phyloP scores from a whole-genome alignment of 2,888 invertebrate genomes.

The Eurytoma adleriae region DNA sequence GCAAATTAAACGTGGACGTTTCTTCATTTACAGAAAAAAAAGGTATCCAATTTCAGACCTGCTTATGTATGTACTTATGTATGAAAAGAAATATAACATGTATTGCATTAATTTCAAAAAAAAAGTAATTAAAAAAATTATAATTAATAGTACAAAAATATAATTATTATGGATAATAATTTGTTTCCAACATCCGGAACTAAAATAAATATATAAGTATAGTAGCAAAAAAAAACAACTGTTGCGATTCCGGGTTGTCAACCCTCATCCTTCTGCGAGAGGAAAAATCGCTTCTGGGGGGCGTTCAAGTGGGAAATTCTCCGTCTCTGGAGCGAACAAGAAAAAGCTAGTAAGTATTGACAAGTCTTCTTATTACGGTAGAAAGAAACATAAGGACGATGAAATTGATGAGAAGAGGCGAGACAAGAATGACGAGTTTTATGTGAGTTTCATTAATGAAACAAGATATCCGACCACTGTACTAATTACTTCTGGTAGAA shows the following conservation, averaged over 20 bases:
- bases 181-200: no score
- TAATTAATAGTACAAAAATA: no score
- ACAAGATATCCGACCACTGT: no score
- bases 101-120: not conserved
- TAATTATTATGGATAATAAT: no score
- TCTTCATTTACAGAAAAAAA: no score
- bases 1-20: no score
- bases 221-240: not conserved
- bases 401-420: not conserved
- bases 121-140: not conserved
- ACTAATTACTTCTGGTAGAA: no score
- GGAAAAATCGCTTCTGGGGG: constrained; percentile 16
- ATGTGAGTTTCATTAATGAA: no score
- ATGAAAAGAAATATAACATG: no score
- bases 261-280: not conserved
- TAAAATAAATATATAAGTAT: not conserved
- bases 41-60: no score
- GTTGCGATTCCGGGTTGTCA: not conserved
- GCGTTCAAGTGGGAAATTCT: constrained; percentile 10
- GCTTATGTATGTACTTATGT: no score
- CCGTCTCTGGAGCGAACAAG: constrained; percentile 1
- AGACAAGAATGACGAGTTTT: not conserved
- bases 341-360: constrained; percentile 26
- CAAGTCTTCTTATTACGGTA: constrained; percentile 14
- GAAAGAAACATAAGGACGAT: not conserved